Conservation (phyloP, 2,797 vertebrate species). For the Microchirus variegatus region DNA sequence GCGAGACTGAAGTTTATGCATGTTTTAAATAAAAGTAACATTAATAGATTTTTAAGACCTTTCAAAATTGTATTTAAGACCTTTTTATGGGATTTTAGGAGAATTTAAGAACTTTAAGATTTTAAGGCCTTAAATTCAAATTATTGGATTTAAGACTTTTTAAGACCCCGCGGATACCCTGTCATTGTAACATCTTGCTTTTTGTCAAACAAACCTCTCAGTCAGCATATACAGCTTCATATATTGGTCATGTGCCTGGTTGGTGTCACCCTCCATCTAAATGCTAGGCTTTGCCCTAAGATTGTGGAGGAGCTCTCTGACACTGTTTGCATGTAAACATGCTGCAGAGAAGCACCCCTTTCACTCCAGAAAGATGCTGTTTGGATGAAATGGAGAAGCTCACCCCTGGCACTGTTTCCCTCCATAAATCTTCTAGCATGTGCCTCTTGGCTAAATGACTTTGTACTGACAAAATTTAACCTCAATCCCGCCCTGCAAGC, state of each 20-base stretch:
- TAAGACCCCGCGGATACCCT: no score
- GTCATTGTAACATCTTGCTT: not conserved
- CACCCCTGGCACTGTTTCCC: slow-evolving; percentile 88
- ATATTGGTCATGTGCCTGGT: slow-evolving; percentile 45
- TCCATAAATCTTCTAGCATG: slow-evolving; percentile 93
- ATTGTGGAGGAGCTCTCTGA: slow-evolving; percentile 47
- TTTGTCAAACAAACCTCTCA: slow-evolving; percentile 8
- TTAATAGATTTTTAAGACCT: no score
- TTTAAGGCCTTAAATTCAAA: no score
- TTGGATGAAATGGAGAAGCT: slow-evolving; percentile 87
- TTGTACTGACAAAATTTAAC: slow-evolving; percentile 74
- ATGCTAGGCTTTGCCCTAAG: slow-evolving; percentile 64
- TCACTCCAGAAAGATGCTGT: slow-evolving; percentile 67
- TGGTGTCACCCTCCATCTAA: slow-evolving; percentile 58
- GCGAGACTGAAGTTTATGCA: no score
- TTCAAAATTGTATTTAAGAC: no score
- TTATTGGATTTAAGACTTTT: no score
- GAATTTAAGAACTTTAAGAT: no score
- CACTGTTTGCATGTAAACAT: slow-evolving; percentile 73
- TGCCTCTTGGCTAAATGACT: slow-evolving; percentile 92
- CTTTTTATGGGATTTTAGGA: no score
- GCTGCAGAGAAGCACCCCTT: slow-evolving; percentile 54
- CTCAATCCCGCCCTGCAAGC: slow-evolving; percentile 61
- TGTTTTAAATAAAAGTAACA: no score
- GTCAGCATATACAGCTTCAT: slow-evolving; percentile 20